Conservation (phyloP, 2,888 invertebrate species). For the Spodoptera exigua region DNA sequence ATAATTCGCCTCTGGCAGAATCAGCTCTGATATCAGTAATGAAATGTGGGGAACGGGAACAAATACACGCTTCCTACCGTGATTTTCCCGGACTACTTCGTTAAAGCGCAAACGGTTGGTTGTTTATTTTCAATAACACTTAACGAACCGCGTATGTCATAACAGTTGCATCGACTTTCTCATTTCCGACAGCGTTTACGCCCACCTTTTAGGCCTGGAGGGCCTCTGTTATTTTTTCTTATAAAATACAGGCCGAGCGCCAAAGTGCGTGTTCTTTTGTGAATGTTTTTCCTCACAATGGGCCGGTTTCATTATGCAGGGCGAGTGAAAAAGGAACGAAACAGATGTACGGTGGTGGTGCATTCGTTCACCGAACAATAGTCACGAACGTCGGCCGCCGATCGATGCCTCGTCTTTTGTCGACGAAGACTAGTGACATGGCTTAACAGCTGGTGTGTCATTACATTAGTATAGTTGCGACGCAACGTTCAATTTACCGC, state of each 20-base stretch:
- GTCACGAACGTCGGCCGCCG: conserved; percentile 80
- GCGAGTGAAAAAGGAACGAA: conserved; percentile 85
- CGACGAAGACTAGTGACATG: conserved; percentile 66
- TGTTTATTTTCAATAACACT: conserved; percentile 83
- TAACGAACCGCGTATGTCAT: conserved; percentile 86
- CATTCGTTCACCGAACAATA: conserved; percentile 83
- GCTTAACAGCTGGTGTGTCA: conserved; percentile 69
- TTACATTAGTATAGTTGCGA: conserved; percentile 62
- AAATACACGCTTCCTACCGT: conserved; percentile 45
- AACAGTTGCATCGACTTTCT: conserved; percentile 87
- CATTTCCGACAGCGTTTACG: conserved; percentile 83
- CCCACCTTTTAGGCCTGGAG: conserved; percentile 81
- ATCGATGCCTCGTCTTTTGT: conserved; percentile 85
- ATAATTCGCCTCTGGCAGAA: conserved; percentile 6
- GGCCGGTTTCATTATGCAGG: conserved; percentile 86
- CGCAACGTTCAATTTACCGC: conserved; percentile 36
- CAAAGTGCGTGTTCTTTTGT: conserved; percentile 87
- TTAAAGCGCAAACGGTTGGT: conserved; percentile 66
- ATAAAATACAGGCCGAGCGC: conserved; percentile 76
- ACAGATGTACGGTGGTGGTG: conserved; percentile 86
- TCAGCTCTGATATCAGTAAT: conserved; percentile 11
- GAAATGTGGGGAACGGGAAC: conserved; percentile 11
- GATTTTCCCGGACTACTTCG: conserved; percentile 57
- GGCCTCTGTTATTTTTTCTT: conserved; percentile 84
- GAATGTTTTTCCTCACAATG: conserved; percentile 83